A percentile compares a stretch with the other conserved stretches of the same genome.
phyloP scores from a whole-genome alignment of 2,888 invertebrate genomes.

The Eupithecia centaureata region DNA sequence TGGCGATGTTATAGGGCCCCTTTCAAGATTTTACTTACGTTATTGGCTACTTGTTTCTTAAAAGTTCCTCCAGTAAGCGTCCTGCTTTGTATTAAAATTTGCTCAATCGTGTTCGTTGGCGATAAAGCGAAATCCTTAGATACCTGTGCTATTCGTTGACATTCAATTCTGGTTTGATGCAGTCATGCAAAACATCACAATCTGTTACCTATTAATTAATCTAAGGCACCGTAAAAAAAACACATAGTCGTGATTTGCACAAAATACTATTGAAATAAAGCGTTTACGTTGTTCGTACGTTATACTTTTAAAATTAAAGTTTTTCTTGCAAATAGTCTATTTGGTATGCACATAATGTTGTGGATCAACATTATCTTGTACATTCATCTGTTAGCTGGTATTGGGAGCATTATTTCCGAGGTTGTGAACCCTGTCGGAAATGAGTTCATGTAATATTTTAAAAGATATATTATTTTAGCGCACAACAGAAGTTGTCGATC shows the following conservation, averaged over 20 bases:
- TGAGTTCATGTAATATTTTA: slow-evolving; percentile 72
- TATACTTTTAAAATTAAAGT: slow-evolving; percentile 40
- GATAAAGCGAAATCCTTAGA: slow-evolving; percentile 55
- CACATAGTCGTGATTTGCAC: slow-evolving; percentile 59
- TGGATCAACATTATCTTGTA: slow-evolving; percentile 63
- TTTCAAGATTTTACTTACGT: slow-evolving; percentile 69
- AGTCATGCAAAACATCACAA: slow-evolving; percentile 44
- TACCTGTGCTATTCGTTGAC: slow-evolving; percentile 43
- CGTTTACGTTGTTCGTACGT: neutral
- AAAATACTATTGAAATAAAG: slow-evolving; percentile 51
- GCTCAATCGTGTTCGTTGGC: slow-evolving; percentile 74
- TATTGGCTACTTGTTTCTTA: slow-evolving; percentile 77
- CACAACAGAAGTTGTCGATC: slow-evolving; percentile 76
- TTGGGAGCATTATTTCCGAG: slow-evolving; percentile 84
- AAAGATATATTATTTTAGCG: slow-evolving; percentile 69
- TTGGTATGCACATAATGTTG: slow-evolving; percentile 56
- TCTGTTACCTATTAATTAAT: slow-evolving; percentile 63
- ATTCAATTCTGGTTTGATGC: slow-evolving; percentile 42
- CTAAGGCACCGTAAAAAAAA: slow-evolving; percentile 50
- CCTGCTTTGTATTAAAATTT: slow-evolving; percentile 75
- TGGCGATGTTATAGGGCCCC: slow-evolving; percentile 46
- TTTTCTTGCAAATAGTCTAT: slow-evolving; percentile 50
- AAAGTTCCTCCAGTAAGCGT: slow-evolving; percentile 67
- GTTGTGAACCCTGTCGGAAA: slow-evolving; percentile 83
- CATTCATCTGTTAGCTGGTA: slow-evolving; percentile 79